phyloP scores from a whole-genome alignment of 2,797 vertebrate species.

The Falco berigora region DNA sequence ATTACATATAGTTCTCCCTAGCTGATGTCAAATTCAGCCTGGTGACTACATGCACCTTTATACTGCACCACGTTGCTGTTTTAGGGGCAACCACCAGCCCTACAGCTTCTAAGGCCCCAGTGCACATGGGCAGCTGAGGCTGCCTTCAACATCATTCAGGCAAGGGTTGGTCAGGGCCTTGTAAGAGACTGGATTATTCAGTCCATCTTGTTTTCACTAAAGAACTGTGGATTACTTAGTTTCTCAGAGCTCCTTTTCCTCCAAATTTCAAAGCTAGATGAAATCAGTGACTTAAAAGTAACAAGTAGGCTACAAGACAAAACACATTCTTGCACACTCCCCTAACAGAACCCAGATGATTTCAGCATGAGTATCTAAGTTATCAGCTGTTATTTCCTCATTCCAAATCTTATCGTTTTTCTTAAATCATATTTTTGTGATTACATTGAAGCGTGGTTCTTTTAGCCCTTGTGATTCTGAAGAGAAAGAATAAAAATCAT shows the following conservation, averaged over 20 bases:
- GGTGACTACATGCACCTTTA: neutral
- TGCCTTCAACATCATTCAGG: fast-evolving
- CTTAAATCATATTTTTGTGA: neutral
- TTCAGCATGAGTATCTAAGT: neutral
- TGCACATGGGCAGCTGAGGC: neutral
- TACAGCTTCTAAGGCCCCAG: neutral
- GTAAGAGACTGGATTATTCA: neutral
- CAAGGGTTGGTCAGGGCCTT: neutral
- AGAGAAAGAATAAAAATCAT: neutral
- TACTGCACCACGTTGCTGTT: neutral
- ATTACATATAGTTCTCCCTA: neutral
- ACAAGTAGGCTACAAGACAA: neutral
- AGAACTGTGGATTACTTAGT: neutral
- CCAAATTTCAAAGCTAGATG: neutral
- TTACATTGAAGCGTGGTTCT: neutral
- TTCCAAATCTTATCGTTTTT: neutral
- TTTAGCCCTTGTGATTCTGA: neutral
- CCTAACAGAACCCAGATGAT: neutral
- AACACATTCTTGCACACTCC: neutral
- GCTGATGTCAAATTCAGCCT: neutral
- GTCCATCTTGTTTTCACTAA: neutral
- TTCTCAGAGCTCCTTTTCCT: neutral
- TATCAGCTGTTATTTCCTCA: neutral
- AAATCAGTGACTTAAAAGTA: neutral
- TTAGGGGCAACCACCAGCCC: neutral